Evolutionary conservation across 2,888 invertebrate genomes (phyloP).

Genomic region (Tiliacea citrago): DNA sequence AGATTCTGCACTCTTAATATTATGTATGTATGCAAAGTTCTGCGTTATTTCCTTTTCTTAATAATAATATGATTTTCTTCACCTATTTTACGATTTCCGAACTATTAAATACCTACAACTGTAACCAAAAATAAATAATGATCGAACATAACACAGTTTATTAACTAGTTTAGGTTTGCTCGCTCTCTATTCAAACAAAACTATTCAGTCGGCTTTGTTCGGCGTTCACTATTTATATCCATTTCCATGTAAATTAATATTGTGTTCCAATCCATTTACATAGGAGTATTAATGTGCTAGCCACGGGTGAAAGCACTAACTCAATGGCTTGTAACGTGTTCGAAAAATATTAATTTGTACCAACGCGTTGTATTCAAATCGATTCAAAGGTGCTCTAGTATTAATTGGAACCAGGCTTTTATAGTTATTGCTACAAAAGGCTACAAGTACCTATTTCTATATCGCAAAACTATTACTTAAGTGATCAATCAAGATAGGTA

Average conservation of each 20-base stretch:
- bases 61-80: not conserved
- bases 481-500: constrained; percentile 21
- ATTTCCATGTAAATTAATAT: constrained; percentile 48
- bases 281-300: constrained; percentile 9
- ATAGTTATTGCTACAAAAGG: not conserved
- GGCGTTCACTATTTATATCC: constrained; percentile 39
- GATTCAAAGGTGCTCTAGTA: not conserved
- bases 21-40: no score
- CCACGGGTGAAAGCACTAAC: constrained; percentile 28
- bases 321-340: constrained; percentile 19
- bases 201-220: constrained; percentile 42
- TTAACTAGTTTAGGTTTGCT: constrained; percentile 26
- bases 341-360: constrained; percentile 28
- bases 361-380: constrained; percentile 3
- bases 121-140: constrained; percentile 14
- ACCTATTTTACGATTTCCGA: not conserved
- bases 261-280: constrained; percentile 41
- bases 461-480: not conserved
- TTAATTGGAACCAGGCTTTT: not conserved
- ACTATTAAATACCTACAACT: not conserved
- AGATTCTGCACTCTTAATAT: not conserved
- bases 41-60: not conserved
- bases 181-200: constrained; percentile 34
- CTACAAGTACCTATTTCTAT: not conserved
- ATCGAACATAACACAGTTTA: constrained; percentile 12